A percentile compares a stretch with the other conserved stretches of the same genome.
These are phyloP conservation scores for Mythimna vitellina DNA, from an alignment of 2,888 invertebrate species.

Conservation along the genomic window DNA sequence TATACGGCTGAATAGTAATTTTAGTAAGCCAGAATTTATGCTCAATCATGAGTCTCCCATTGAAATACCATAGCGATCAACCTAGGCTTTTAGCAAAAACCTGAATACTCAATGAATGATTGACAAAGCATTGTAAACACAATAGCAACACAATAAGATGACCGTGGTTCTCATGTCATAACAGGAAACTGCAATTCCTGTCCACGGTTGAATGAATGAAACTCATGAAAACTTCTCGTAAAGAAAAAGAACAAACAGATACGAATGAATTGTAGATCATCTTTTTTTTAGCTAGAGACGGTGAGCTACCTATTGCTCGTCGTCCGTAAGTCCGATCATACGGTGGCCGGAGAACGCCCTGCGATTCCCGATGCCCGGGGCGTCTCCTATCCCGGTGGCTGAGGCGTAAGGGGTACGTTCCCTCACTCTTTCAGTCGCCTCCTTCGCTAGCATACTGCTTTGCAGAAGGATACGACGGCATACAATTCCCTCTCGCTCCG, in stretches of 20 bases:
- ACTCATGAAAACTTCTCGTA: not conserved
- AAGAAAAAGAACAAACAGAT: not conserved
- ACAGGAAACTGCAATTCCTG: not conserved
- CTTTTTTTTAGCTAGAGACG: not conserved
- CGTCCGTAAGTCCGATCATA: too few species aligned
- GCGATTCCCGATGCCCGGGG: too few species aligned
- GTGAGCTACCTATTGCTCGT: too few species aligned
- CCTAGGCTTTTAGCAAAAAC: not conserved
- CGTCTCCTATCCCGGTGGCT: too few species aligned
- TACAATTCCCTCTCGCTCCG: too few species aligned
- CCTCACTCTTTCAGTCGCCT: too few species aligned
- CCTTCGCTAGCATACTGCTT: too few species aligned
- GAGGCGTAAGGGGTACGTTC: too few species aligned
- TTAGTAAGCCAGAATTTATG: not conserved
- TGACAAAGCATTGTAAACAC: slow-evolving; percentile 8
- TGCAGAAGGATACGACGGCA: too few species aligned
- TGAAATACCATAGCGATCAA: not conserved
- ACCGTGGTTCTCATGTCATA: not conserved
- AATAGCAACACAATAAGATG: slow-evolving; percentile 2
- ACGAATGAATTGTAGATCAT: not conserved
- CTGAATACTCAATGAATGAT: not conserved
- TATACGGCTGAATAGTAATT: too few species aligned
- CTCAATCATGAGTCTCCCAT: not conserved
- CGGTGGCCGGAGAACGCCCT: too few species aligned
- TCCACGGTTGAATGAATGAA: not conserved